Percentiles rank a stretch among this genome's conserved stretches.
These are phyloP conservation scores for Acrobasis suavella DNA, from an alignment of 2,888 invertebrate genomes.

Conservation along the genomic window DNA sequence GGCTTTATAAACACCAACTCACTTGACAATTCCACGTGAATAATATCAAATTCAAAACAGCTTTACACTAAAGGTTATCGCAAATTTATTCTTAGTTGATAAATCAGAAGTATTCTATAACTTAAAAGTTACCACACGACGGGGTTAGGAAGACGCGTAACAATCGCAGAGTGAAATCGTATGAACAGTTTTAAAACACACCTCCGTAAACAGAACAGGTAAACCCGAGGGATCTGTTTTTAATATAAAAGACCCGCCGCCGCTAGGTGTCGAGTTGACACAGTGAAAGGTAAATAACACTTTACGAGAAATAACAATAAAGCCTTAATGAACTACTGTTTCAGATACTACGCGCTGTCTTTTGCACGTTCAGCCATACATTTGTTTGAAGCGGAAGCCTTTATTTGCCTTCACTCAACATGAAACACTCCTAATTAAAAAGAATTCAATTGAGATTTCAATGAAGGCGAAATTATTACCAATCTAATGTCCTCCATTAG, in stretches of 20 bases:
- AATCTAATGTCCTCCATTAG: slow-evolving; percentile 16
- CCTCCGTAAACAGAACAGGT: slow-evolving; percentile 58
- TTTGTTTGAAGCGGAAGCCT: slow-evolving; percentile 35
- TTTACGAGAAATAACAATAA: slow-evolving; percentile 61
- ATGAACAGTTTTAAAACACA: slow-evolving; percentile 51
- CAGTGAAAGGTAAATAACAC: slow-evolving; percentile 63
- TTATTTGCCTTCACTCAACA: slow-evolving; percentile 43
- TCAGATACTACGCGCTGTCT: slow-evolving; percentile 48
- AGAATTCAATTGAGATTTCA: background rate
- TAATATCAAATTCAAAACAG: background rate
- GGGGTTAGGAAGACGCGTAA: slow-evolving; percentile 20
- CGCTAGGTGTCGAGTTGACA: slow-evolving; percentile 37
- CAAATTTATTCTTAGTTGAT: background rate
- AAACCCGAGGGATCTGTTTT: slow-evolving; percentile 48
- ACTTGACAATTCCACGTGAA: slow-evolving; percentile 4
- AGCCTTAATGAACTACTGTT: slow-evolving; percentile 67
- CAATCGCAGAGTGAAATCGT: slow-evolving; percentile 41
- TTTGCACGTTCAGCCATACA: slow-evolving; percentile 49
- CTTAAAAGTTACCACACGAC: background rate
- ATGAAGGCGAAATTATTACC: background rate
- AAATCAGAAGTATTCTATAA: background rate
- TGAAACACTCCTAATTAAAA: slow-evolving; percentile 35
- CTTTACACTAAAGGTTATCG: background rate
- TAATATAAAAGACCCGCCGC: slow-evolving; percentile 42
- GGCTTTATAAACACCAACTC: slow-evolving; percentile 28